Percentiles rank a stretch among this genome's conserved stretches.
These are phyloP conservation scores for Agrochola litura DNA, from an alignment of 2,888 invertebrate genomes.

Conservation along the genomic window DNA sequence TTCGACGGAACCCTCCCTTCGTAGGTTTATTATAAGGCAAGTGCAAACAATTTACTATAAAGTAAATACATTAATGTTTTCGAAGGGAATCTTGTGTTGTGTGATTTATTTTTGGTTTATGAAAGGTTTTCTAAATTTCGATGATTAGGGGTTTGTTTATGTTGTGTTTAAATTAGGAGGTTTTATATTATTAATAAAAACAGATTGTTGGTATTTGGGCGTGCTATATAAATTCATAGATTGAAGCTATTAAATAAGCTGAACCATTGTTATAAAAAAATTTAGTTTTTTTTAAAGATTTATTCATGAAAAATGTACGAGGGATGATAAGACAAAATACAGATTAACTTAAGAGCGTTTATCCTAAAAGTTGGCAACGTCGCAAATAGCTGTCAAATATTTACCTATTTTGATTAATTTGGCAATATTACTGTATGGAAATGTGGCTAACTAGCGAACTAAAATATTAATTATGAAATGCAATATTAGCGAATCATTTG, in stretches of 20 bases:
- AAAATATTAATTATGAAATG: no score
- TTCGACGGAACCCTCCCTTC: slow-evolving; percentile 34
- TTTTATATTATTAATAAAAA: not conserved
- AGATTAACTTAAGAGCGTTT: no score
- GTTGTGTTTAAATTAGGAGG: not conserved
- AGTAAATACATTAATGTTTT: slow-evolving; percentile 34
- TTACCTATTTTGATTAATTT: no score
- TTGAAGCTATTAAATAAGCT: not conserved
- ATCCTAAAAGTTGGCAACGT: no score
- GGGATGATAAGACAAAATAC: not conserved
- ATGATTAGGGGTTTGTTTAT: not conserved
- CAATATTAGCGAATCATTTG: no score
- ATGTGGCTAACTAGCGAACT: no score
- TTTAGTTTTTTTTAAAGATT: no score
- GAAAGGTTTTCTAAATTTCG: not conserved
- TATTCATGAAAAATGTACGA: not conserved
- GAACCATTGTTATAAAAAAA: not conserved
- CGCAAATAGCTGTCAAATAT: no score
- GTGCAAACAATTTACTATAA: slow-evolving; percentile 23
- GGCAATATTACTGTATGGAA: no score
- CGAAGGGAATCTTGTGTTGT: slow-evolving; percentile 1
- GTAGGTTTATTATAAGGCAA: slow-evolving; percentile 4
- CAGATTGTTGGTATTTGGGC: not conserved
- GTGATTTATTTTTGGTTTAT: slow-evolving; percentile 12
- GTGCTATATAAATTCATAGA: not conserved